These are phyloP conservation scores for Oligia latruncula DNA, from an alignment of 2,888 invertebrate genomes.

Conservation along the genomic window DNA sequence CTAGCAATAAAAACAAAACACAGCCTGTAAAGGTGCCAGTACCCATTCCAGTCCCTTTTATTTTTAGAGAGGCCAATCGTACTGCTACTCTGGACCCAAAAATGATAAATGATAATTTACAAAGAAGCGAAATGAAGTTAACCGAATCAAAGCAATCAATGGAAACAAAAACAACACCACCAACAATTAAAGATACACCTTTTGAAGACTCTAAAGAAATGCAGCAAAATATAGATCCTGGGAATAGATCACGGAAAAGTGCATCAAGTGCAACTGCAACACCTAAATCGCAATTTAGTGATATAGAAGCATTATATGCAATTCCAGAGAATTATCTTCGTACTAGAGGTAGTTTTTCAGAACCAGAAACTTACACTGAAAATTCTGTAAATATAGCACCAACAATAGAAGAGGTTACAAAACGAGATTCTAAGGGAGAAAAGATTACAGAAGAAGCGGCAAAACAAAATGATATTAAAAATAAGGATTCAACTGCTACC, in stretches of 20 bases:
- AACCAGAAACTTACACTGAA: slow-evolving; percentile 15
- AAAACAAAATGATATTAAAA: not conserved
- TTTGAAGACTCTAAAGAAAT: not conserved
- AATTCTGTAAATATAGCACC: not conserved
- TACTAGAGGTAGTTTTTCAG: not conserved
- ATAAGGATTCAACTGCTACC: not conserved
- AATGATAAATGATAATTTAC: not conserved
- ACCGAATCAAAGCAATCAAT: not conserved
- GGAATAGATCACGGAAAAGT: not conserved
- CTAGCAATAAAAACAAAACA: not conserved
- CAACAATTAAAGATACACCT: not conserved
- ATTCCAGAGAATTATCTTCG: slow-evolving; percentile 5
- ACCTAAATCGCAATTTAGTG: not conserved
- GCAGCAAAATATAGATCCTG: not conserved
- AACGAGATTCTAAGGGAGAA: not conserved
- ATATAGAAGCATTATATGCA: slow-evolving; percentile 3
- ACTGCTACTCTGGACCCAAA: not conserved
- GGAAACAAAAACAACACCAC: slow-evolving; percentile 1
- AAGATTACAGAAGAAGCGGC: not conserved
- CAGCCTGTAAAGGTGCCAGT: not conserved
- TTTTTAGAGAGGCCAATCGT: not conserved
- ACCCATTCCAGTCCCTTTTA: slow-evolving; percentile 15
- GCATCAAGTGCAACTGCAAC: not conserved
- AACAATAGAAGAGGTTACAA: not conserved
- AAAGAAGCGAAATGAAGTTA: not conserved